Conservation (phyloP, 2,113 vertebrate genomes). For the Holacanthus passer region DNA sequence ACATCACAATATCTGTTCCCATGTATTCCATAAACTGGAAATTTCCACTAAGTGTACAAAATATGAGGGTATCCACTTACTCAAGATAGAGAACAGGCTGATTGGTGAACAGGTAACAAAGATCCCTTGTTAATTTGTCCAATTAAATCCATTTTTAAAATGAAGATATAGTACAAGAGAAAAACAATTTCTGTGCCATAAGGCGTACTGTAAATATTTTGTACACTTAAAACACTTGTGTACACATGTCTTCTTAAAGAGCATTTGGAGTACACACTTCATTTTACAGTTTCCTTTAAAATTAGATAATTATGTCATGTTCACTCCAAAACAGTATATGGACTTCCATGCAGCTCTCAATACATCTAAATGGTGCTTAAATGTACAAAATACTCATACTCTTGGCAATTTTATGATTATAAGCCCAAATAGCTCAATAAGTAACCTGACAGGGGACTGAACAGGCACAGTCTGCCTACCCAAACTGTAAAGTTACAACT, state of each 20-base stretch:
- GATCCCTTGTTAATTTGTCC: slow-evolving; percentile 11
- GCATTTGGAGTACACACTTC: background rate
- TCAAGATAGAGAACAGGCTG: background rate
- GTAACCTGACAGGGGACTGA: background rate
- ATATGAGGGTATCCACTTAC: background rate
- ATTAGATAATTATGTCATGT: background rate
- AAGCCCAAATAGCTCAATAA: slow-evolving; percentile 4
- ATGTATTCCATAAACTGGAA: slow-evolving; percentile 6
- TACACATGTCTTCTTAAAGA: background rate
- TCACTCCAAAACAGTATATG: background rate
- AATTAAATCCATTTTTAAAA: background rate
- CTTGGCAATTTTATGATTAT: background rate
- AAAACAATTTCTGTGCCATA: background rate
- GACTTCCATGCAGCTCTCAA: slow-evolving; percentile 9
- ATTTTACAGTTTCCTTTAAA: background rate
- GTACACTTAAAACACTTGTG: background rate
- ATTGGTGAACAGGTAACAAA: slow-evolving; percentile 1
- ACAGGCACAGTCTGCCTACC: background rate
- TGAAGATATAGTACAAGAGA: background rate
- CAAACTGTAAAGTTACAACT: background rate
- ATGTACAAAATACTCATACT: slow-evolving; percentile 26
- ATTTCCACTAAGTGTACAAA: background rate
- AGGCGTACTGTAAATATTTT: slow-evolving; percentile 9
- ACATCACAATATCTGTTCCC: background rate
- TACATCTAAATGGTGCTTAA: background rate